A percentile compares a stretch with the other conserved stretches of the same genome.
These are phyloP conservation scores for Verasper variegatus DNA, from an alignment of 2,113 vertebrate genomes.

Conservation along the genomic window DNA sequence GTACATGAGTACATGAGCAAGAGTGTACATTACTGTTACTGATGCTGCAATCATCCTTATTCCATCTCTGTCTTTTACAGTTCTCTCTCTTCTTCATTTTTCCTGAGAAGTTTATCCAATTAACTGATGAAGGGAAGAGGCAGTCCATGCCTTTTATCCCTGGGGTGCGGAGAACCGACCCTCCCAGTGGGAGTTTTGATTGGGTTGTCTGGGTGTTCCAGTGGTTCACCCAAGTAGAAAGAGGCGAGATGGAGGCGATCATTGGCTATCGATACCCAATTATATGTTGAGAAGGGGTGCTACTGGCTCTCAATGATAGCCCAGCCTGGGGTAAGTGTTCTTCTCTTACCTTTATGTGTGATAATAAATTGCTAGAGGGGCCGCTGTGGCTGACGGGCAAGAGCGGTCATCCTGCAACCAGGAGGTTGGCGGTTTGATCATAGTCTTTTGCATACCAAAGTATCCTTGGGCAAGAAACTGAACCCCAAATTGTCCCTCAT, in stretches of 20 bases:
- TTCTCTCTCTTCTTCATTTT: conserved; percentile 28
- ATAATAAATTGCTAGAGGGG: conserved; percentile 53
- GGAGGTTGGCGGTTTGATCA: too few species aligned
- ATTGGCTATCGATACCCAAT: conserved; percentile 83
- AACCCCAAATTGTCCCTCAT: too few species aligned
- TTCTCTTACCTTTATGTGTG: conserved; percentile 38
- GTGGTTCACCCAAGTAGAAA: conserved; percentile 78
- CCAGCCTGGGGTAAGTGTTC: conserved; percentile 25
- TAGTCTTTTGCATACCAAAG: too few species aligned
- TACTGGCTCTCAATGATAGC: conserved; percentile 54
- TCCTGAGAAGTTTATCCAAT: conserved; percentile 63
- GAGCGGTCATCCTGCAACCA: too few species aligned
- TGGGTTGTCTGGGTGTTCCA: conserved; percentile 79
- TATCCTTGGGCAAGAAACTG: too few species aligned
- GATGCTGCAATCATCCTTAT: neutral
- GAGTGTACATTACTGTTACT: neutral
- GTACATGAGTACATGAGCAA: neutral
- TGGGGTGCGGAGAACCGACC: conserved; percentile 60
- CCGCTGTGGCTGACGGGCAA: too few species aligned
- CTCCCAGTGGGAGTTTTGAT: conserved; percentile 79
- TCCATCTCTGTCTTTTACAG: neutral
- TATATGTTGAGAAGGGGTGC: conserved; percentile 62
- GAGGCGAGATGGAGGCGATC: conserved; percentile 74
- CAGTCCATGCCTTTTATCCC: conserved; percentile 45
- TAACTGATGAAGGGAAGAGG: conserved; percentile 49